These are phyloP conservation scores for Agriopis marginaria DNA, from an alignment of 2,888 invertebrate genomes.

Conservation along the genomic window DNA sequence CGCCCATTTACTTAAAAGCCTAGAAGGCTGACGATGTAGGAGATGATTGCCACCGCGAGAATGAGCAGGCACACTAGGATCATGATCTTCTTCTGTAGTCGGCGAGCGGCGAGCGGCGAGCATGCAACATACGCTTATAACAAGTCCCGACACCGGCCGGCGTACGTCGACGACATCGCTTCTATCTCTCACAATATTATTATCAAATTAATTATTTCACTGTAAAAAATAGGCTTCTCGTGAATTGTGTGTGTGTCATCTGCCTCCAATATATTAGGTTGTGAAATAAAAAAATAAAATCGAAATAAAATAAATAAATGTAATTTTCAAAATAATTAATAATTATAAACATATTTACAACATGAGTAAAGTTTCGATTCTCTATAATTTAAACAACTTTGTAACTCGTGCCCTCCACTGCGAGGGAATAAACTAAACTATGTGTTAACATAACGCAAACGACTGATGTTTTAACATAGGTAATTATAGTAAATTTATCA, in stretches of 20 bases:
- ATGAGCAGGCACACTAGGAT: conserved; percentile 96
- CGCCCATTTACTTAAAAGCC: conserved; percentile 67
- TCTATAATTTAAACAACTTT: conserved; percentile 65
- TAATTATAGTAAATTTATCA: conserved; percentile 65
- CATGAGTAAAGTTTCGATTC: conserved; percentile 70
- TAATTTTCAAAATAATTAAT: conserved; percentile 72
- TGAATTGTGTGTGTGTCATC: conserved; percentile 77
- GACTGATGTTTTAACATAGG: conserved; percentile 53
- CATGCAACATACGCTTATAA: conserved; percentile 84
- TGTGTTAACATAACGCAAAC: conserved; percentile 53
- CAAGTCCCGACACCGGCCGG: conserved; percentile 56
- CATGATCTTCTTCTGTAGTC: conserved; percentile 95
- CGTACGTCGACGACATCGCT: conserved; percentile 49
- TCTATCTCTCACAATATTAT: conserved; percentile 50
- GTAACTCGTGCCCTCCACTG: conserved; percentile 56
- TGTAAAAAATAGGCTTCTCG: conserved; percentile 47
- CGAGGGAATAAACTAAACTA: conserved; percentile 51
- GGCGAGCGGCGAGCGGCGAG: conserved; percentile 63
- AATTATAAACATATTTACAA: conserved; percentile 83
- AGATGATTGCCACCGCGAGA: conserved; percentile 91
- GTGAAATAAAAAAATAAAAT: conserved; percentile 65
- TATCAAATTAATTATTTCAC: conserved; percentile 28
- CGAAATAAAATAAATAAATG: conserved; percentile 84
- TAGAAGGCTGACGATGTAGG: conserved; percentile 74
- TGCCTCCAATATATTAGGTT: conserved; percentile 61